These are phyloP conservation scores for Drosophila pullipes DNA, from an alignment of 2,888 invertebrate genomes.

Conservation along the genomic window DNA sequence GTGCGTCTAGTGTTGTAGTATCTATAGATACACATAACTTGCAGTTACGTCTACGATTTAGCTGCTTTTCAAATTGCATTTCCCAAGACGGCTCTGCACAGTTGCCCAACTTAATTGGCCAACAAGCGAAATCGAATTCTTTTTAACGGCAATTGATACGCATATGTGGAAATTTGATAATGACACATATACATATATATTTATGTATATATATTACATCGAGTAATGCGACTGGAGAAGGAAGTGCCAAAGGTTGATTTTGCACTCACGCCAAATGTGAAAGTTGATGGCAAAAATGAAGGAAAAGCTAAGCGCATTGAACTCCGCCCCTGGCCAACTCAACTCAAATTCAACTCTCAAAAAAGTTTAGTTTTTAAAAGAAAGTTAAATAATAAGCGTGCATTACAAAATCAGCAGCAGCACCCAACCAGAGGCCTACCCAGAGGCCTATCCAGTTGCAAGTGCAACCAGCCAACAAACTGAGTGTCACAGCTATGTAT, in stretches of 20 bases:
- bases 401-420: conserved; percentile 45
- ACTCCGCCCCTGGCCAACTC: conserved; percentile 46
- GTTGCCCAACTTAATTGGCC: conserved; percentile 49
- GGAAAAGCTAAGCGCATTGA: conserved; percentile 73
- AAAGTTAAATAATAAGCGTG: conserved; percentile 73
- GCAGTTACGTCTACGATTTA: conserved; percentile 24
- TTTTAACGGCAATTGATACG: conserved; percentile 15
- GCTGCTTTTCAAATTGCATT: conserved; percentile 34
- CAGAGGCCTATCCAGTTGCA: conserved; percentile 56
- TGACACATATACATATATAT: conserved; percentile 16
- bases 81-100: conserved; percentile 35
- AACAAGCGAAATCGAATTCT: conserved; percentile 18
- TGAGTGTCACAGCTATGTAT: conserved; percentile 35
- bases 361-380: conserved; percentile 44
- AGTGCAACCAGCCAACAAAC: conserved; percentile 20
- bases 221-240: conserved; percentile 21
- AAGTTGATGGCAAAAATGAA: conserved; percentile 57
- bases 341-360: conserved; percentile 15
- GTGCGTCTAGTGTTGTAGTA: conserved; percentile 27
- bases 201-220: neutral
- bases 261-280: conserved; percentile 57
- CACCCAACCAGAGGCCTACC: conserved; percentile 23
- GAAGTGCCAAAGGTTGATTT: conserved; percentile 72
- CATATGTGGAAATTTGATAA: conserved; percentile 31
- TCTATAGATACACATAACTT: conserved; percentile 18